Evolutionary conservation across 2,113 vertebrate species (phyloP), one percentile per base, ranked within the genome.

Genomic region (Ophthalmotilapia sp.): DNA sequence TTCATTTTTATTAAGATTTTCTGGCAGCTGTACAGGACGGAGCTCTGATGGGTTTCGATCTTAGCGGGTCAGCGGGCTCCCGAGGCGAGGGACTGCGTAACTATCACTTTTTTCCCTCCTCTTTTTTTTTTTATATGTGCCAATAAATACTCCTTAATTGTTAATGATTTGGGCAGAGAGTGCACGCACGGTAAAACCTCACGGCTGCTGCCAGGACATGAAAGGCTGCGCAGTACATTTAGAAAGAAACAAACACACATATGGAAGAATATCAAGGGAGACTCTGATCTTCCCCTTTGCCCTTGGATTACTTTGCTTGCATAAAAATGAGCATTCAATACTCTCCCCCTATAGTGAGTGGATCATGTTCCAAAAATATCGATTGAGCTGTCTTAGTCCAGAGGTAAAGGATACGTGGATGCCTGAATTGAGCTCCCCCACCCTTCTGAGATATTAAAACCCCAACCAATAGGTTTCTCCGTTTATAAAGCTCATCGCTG

Each of bases 11-110:
- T 84, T 80, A 77, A 80, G 68, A 90, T 90, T 91, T 82, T 82
- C 77, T 77, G 75, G 49, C 75, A 81, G 47, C 82, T 58, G 36
- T 9, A 92, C 42, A 87, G 42, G 56, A 92, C 56, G 33, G n/a
- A 82, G 80, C 53, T 23, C 60, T 86, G 83, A 91, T 91, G 85
- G 58, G 79, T 87, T 90, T 91, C 21, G 58, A 91, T 91, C 83
- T 56, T 13, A 70, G 81, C 53, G 6, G 73, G 82, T 83, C 79
- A 65, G 80, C 33, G 10, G 83, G 14, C 33, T 86, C 77, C 84
- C 5, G 5, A 68, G 80, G 56, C 47, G 5, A n/a, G 17, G 29
- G 60, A 79, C 79, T 58, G 84, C 47, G 40, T 55, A 79, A 87
- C 83, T 62, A 45, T 82, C 54, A 79, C 80, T 49, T 5, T 55